Evolutionary conservation across 2,797 vertebrate species (phyloP).

Genomic region (Pangasius sanitwongsei): DNA sequence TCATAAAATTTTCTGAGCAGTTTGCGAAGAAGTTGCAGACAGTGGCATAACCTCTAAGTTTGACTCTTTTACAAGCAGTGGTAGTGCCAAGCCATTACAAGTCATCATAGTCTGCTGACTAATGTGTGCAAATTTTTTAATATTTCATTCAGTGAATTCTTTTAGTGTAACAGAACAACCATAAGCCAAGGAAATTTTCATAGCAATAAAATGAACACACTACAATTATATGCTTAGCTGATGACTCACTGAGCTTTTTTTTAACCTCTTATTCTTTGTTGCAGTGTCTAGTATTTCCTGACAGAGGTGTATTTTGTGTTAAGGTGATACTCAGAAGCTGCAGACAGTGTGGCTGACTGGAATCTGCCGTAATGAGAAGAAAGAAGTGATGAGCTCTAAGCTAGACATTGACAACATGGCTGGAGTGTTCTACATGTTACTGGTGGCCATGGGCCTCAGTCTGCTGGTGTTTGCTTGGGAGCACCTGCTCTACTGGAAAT

Average conservation of each 20-base stretch:
- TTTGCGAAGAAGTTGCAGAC: not conserved
- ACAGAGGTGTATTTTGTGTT: not conserved
- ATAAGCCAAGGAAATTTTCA: not conserved
- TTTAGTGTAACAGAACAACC: not conserved
- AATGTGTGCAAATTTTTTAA: not conserved
- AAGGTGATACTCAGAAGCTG: slow-evolving; percentile 95
- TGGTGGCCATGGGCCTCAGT: slow-evolving; percentile 97
- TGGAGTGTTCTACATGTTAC: slow-evolving; percentile 96
- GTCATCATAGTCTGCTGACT: not conserved
- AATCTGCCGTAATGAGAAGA: slow-evolving; percentile 98
- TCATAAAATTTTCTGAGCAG: not conserved
- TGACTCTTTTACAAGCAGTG: not conserved
- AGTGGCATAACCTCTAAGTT: not conserved
- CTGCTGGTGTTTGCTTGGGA: slow-evolving; percentile 96
- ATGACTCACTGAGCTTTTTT: not conserved
- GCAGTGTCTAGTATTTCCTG: slow-evolving; percentile 1
- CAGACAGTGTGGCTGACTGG: slow-evolving; percentile 98
- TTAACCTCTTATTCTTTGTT: not conserved
- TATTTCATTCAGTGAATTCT: not conserved
- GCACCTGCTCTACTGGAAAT: slow-evolving; percentile 94
- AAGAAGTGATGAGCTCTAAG: slow-evolving; percentile 98
- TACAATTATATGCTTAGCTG: not conserved
- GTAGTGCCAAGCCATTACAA: not conserved
- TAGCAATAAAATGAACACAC: too few species aligned
- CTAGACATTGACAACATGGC: slow-evolving; percentile 99